Percentiles rank a stretch among this genome's conserved stretches.
Conservation (phyloP, 2,113 vertebrate species). For the Grammomys dolichurus region DNA sequence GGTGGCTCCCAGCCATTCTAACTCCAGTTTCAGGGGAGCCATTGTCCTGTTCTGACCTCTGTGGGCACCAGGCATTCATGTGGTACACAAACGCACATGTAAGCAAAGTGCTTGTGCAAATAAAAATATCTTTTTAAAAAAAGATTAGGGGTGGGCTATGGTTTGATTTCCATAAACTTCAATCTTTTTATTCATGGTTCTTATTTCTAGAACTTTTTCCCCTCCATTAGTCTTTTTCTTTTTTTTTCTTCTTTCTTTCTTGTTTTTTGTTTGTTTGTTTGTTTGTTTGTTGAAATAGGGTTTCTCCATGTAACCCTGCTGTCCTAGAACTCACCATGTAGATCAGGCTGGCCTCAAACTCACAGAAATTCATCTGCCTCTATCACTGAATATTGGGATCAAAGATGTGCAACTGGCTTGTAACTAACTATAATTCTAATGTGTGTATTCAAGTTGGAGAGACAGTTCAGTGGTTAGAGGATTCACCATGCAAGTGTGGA, state of each 20-base stretch:
- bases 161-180: not conserved
- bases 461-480: not conserved
- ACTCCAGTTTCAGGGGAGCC: not conserved
- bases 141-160: not conserved
- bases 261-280: not conserved
- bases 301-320: not conserved
- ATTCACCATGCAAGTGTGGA: not conserved
- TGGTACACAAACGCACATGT: not conserved
- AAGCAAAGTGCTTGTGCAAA: not conserved
- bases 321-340: not conserved
- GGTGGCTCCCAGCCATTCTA: not conserved
- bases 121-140: not conserved
- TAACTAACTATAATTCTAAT: not conserved
- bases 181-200: not conserved
- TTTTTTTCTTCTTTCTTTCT: not conserved
- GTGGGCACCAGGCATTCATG: not conserved
- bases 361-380: not conserved
- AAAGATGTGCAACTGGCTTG: no score
- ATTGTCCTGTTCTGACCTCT: not conserved
- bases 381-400: not conserved
- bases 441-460: not conserved
- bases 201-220: not conserved
- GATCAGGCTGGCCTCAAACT: not conserved
- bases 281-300: not conserved
- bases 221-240: not conserved